phyloP scores from a whole-genome alignment of 2,797 vertebrate species.

The Caiman crocodilus region DNA sequence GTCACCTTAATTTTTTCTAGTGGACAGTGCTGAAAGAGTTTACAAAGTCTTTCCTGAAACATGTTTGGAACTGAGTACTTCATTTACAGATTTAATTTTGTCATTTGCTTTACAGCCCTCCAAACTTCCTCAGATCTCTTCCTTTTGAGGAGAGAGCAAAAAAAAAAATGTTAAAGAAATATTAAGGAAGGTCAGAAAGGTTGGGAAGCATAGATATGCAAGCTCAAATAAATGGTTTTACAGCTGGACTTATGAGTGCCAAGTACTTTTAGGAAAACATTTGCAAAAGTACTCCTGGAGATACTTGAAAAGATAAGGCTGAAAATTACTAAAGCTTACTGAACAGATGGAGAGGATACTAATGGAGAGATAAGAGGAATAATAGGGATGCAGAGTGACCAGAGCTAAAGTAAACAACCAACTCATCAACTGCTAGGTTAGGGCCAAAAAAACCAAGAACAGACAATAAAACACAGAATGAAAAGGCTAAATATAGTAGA shows the following conservation, averaged over 20 bases:
- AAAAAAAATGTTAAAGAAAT: background rate
- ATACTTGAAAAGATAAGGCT: slow-evolving; percentile 55
- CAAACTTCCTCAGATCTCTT: background rate
- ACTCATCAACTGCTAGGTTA: background rate
- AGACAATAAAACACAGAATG: background rate
- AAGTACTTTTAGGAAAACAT: slow-evolving; percentile 47
- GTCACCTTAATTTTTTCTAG: background rate
- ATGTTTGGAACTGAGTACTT: background rate
- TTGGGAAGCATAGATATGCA: background rate
- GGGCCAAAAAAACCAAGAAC: background rate
- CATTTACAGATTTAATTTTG: background rate
- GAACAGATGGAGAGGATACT: slow-evolving; percentile 60
- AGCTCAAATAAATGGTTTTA: slow-evolving; percentile 20
- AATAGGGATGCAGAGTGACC: slow-evolving; percentile 41
- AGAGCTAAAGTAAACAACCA: slow-evolving; percentile 53
- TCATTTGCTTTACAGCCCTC: background rate
- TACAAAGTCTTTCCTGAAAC: background rate
- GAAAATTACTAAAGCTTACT: slow-evolving; percentile 43
- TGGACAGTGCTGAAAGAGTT: background rate
- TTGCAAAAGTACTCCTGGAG: slow-evolving; percentile 60
- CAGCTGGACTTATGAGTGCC: slow-evolving; percentile 22
- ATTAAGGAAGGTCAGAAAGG: background rate
- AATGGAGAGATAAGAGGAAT: slow-evolving; percentile 48
- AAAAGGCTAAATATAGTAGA: background rate
- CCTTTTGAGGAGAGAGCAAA: background rate